These are phyloP conservation scores for Alligator sinensis DNA, from an alignment of 2,113 vertebrate genomes.

Conservation along the genomic window DNA sequence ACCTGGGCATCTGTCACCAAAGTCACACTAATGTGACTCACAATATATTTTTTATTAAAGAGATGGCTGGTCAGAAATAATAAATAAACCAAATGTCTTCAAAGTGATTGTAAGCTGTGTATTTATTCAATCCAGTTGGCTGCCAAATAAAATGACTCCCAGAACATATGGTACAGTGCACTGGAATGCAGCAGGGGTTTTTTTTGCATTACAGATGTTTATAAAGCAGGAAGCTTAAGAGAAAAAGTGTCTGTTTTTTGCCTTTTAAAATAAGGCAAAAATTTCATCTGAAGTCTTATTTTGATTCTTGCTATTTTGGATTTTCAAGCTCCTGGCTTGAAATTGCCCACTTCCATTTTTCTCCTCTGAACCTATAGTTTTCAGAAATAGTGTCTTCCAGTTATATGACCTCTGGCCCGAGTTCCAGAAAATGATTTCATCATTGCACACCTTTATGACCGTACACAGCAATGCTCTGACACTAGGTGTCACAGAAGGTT, in stretches of 20 bases:
- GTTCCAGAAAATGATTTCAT: not conserved
- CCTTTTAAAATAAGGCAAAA: not conserved
- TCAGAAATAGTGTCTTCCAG: not conserved
- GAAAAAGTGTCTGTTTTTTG: not conserved
- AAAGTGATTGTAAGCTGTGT: not conserved
- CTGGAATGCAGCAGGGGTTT: not conserved
- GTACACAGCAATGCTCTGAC: not conserved
- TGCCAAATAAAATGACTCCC: not conserved
- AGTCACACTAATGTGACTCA: rapidly evolving
- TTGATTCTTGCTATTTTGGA: slow-evolving; percentile 27
- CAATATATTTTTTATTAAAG: rapidly evolving
- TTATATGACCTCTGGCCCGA: not conserved
- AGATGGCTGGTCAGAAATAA: rapidly evolving
- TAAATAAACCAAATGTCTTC: not conserved
- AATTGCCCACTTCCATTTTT: not conserved
- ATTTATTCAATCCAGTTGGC: not conserved
- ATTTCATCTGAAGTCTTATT: not conserved
- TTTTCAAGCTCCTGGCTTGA: not conserved
- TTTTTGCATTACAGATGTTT: not conserved
- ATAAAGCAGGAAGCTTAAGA: slow-evolving; percentile 25
- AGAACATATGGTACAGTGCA: rapidly evolving
- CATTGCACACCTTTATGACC: not conserved
- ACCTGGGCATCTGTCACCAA: not conserved
- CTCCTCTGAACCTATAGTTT: rapidly evolving
- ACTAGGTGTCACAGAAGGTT: not conserved